These are phyloP conservation scores for Cyclophora albipunctata DNA, from an alignment of 2,888 invertebrate species.

Conservation along the genomic window DNA sequence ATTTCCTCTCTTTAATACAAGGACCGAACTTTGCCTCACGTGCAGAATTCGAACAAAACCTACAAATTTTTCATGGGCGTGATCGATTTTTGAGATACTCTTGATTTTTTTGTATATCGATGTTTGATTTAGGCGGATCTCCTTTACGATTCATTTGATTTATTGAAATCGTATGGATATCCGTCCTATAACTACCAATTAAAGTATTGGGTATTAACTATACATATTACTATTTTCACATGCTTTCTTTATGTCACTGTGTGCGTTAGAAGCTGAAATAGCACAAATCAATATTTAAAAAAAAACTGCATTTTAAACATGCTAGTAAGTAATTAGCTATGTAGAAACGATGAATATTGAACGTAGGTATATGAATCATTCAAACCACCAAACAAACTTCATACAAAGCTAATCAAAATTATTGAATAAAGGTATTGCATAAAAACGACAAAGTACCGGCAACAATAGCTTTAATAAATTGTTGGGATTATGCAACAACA, in stretches of 20 bases:
- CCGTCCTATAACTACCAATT: constrained; percentile 12
- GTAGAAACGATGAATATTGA: too few relatives aligned
- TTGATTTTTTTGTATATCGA: constrained; percentile 38
- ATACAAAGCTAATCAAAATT: constrained; percentile 18
- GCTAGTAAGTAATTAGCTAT: too few relatives aligned
- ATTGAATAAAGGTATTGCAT: constrained; percentile 36
- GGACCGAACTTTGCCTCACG: constrained; percentile 67
- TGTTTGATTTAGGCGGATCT: constrained; percentile 41
- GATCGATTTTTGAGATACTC: constrained; percentile 70
- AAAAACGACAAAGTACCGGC: constrained; percentile 55
- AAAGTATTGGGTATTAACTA: not conserved
- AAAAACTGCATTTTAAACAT: too few relatives aligned
- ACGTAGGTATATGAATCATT: too few relatives aligned
- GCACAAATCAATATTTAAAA: too few relatives aligned
- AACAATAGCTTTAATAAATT: constrained; percentile 66
- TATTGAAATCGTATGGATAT: constrained; percentile 16
- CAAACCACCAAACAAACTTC: too few relatives aligned
- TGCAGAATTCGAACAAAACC: constrained; percentile 65
- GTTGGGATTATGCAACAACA: constrained; percentile 69
- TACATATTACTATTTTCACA: too few relatives aligned
- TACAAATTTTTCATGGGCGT: constrained; percentile 68
- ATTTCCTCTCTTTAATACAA: constrained; percentile 73
- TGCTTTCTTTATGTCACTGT: too few relatives aligned
- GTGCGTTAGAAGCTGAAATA: too few relatives aligned
- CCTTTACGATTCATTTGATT: constrained; percentile 11